These are phyloP conservation scores for Zele albiditarsus DNA, from an alignment of 2,888 invertebrate genomes.

Conservation along the genomic window DNA sequence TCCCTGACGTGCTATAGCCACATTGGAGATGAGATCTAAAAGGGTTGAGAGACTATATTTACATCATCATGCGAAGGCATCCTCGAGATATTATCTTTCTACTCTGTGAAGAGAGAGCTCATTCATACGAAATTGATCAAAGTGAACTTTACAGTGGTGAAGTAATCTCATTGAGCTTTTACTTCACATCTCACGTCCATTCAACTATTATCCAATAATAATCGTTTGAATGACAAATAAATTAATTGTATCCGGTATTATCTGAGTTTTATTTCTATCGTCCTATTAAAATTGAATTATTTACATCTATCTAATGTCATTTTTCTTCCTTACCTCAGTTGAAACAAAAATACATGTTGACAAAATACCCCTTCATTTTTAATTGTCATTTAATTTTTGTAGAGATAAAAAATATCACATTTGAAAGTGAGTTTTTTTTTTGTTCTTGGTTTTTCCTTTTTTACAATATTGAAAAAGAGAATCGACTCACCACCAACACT, in stretches of 20 bases:
- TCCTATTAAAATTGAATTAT: not conserved
- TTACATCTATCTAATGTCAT: too few relatives aligned
- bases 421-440: not conserved
- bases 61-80: conserved; percentile 20
- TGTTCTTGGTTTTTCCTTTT: not conserved
- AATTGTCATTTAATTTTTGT: too few relatives aligned
- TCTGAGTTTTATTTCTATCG: not conserved
- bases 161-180: conserved; percentile 17
- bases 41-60: conserved; percentile 20
- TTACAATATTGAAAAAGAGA: not conserved
- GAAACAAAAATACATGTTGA: too few relatives aligned
- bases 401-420: too few relatives aligned
- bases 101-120: not conserved
- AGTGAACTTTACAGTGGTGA: conserved; percentile 16
- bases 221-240: not conserved
- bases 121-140: conserved; percentile 19
- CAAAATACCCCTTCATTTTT: too few relatives aligned
- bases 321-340: too few relatives aligned
- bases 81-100: not conserved
- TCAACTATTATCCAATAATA: not conserved
- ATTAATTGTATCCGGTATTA: not conserved
- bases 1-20: conserved; percentile 77
- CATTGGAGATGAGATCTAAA: conserved; percentile 77
- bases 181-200: not conserved
- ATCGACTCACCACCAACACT: conserved; percentile 74